Base-by-base conservation (phyloP, 2,113 vertebrate species). In the Silurus meridionalis region DNA sequence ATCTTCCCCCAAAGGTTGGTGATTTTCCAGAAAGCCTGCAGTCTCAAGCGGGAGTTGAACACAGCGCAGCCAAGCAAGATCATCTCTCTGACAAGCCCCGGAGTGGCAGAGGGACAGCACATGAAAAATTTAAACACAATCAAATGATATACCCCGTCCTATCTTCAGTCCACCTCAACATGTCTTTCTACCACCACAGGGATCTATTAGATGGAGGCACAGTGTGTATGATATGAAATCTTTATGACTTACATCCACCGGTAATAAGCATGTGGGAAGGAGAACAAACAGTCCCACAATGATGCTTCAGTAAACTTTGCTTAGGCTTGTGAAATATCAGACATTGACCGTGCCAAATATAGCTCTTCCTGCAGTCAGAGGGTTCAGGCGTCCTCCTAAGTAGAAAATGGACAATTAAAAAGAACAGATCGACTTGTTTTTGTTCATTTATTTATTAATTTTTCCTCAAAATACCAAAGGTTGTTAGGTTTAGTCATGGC, bases 21-120 rank as follows among this genome's bases (percentile, higher is more conserved):
- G 90, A 91, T 92, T 93, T 93, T 93, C 92, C 88, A 87, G 83
- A 90, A 83, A 83, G 81, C 83, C 89, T 57, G 87, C 61, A 83
- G 87, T 80, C 89, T 84, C 87, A 92, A 87, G 88, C 88, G 58
- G 90, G 89, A 90, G 89, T 92, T 90, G 92, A 90, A 87, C 90
- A 89, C 89, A 90, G 91, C 87, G 89, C 91, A 93, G 78, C 92
- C 90, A 92, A 92, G 92, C 92, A 90, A 91, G 90, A 92, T 91
- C 57, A 93, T 93, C 91, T 91, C 88, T 94, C 89, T 94, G 93
- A 94, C 91, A 93, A 92, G 91, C 88, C 91, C 86, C 25, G 63
- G 85, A 84, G 92, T 91, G 89, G 90, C 89, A 91, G 90, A 91
- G 88, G 78, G 89, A 91, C 87, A 84, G 87, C 74, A 85, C 91